Evolutionary conservation across 2,113 vertebrate species (phyloP).

Genomic region (Scytalopus superciliaris): DNA sequence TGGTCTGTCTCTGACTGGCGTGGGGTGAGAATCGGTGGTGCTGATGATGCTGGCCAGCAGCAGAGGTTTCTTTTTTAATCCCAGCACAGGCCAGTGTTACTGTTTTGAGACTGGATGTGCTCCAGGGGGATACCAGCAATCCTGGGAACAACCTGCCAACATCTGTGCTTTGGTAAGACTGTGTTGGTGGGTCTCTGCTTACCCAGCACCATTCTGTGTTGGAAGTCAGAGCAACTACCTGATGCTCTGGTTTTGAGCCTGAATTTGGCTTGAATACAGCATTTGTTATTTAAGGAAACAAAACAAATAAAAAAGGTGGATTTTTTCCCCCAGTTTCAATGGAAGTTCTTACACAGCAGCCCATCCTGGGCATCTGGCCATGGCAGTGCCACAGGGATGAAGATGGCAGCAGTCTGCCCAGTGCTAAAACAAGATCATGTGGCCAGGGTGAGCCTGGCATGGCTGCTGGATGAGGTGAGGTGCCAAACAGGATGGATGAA

Average conservation of each 20-base stretch:
- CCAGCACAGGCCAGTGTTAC: background rate
- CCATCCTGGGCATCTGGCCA: rapidly evolving
- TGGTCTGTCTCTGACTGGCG: rapidly evolving
- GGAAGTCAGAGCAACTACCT: background rate
- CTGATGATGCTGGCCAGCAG: background rate
- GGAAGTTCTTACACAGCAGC: background rate
- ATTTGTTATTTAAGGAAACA: background rate
- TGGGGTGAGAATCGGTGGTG: background rate
- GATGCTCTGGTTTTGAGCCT: background rate
- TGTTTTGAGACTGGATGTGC: background rate
- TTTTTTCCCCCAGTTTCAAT: background rate
- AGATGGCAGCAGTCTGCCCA: background rate
- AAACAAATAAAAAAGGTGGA: background rate
- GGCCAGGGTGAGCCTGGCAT: background rate
- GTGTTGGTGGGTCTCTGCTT: background rate
- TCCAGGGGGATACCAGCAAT: background rate
- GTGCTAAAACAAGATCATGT: background rate
- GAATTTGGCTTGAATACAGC: background rate
- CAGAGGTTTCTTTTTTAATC: background rate
- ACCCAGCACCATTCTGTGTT: background rate
- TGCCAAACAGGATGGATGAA: background rate
- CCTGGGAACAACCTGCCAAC: rapidly evolving
- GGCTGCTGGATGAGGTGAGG: background rate
- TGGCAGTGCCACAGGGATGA: background rate
- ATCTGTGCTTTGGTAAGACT: background rate